These are phyloP conservation scores for Myanophis thanlyinensis DNA, from an alignment of 2,113 vertebrate genomes.

Conservation along the genomic window DNA sequence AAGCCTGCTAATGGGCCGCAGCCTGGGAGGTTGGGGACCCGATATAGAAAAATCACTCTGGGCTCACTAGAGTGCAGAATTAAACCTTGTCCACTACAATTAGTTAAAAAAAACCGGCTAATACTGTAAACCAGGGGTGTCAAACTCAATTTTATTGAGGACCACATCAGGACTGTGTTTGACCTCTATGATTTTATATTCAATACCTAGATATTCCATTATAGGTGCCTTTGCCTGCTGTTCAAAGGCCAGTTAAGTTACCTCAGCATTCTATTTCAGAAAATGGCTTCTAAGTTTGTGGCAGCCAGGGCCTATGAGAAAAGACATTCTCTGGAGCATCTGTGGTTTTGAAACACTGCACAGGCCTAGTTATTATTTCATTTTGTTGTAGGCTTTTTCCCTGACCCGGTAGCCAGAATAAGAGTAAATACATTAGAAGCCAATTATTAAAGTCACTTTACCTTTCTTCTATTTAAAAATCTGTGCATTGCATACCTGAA, in stretches of 20 bases:
- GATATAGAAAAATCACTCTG: not conserved
- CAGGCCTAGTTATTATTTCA: not conserved
- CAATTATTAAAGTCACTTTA: not conserved
- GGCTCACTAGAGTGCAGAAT: no score
- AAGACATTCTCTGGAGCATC: not conserved
- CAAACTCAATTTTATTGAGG: no score
- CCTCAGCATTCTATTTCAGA: not conserved
- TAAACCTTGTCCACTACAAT: not conserved
- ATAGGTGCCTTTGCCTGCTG: not conserved
- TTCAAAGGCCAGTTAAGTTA: not conserved
- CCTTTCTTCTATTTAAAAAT: not conserved
- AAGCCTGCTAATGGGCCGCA: not conserved
- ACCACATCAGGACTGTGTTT: no score
- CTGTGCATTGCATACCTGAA: not conserved
- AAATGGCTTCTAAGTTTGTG: not conserved
- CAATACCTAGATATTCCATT: no score
- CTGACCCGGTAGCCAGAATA: not conserved
- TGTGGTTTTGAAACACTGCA: not conserved
- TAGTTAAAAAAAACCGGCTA: not conserved
- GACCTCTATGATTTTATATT: no score
- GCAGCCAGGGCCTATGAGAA: not conserved
- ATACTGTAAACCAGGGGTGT: not conserved
- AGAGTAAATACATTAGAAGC: not conserved
- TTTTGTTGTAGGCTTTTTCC: no score
- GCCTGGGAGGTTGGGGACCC: not conserved